phyloP scores from a whole-genome alignment of 2,888 invertebrate genomes.

The Fragum whitleyi region DNA sequence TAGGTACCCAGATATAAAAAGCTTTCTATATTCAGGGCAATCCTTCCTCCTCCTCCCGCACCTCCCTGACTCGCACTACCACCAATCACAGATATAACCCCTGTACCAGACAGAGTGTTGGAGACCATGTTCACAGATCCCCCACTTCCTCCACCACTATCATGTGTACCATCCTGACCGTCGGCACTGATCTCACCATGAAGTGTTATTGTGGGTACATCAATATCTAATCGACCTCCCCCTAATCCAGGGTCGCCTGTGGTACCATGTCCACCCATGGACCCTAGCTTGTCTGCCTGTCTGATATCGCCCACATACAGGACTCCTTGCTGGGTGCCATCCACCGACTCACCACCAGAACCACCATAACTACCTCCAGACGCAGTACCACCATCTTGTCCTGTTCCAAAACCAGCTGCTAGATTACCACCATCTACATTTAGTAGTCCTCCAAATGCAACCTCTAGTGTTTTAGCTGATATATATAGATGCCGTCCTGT shows the following conservation, averaged over 20 bases:
- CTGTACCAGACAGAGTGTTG: constrained; percentile 62
- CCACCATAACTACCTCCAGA: constrained; percentile 76
- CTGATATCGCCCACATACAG: constrained; percentile 55
- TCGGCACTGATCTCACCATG: constrained; percentile 70
- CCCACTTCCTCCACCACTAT: constrained; percentile 74
- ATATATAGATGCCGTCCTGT: constrained; percentile 61
- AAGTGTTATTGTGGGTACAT: constrained; percentile 52
- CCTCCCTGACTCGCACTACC: constrained; percentile 64
- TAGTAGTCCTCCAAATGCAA: constrained; percentile 71
- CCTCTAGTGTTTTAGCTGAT: constrained; percentile 55
- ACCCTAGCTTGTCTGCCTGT: constrained; percentile 56
- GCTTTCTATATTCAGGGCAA: constrained; percentile 52
- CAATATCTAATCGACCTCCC: constrained; percentile 63
- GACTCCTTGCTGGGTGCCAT: constrained; percentile 35
- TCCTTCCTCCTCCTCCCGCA: constrained; percentile 76
- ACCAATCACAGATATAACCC: constrained; percentile 65
- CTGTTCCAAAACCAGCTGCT: constrained; percentile 56
- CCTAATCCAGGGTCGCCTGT: constrained; percentile 61
- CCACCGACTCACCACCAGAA: constrained; percentile 65
- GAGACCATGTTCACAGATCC: constrained; percentile 61
- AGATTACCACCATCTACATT: constrained; percentile 63
- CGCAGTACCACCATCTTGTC: constrained; percentile 57
- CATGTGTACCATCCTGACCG: constrained; percentile 59
- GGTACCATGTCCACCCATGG: constrained; percentile 66
- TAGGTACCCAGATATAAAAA: constrained; percentile 69